Base-by-base conservation (phyloP, 1,140 invertebrate genomes). In the Psix sp. region DNA sequence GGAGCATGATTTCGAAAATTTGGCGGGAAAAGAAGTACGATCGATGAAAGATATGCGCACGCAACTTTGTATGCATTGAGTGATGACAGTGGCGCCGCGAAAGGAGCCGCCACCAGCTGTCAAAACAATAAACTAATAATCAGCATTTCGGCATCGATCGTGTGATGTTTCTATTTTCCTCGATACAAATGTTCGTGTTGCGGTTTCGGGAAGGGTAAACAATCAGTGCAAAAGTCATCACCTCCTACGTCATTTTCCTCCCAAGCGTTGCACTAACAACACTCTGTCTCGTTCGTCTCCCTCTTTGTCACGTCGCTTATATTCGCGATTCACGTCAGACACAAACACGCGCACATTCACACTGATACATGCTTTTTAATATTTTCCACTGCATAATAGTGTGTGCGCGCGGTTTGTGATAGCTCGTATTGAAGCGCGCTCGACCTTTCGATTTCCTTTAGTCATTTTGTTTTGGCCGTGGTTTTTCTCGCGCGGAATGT, bases 161-260 rank as follows among this genome's bases (percentile, higher is more conserved):
- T 56, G 60, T 66, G 54, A 73, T 67, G 70, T 74, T 74, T 62
- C 60, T 62, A 10, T 67, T 74, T 74, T 74, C 70, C 26, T 74
- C 70, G 49, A 56, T 74, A 67, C 54, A 60, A 60, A 66, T 73
- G 70, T 60, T 73, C 26, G 60, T 66, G 54, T 74, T 74, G 52
- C 63, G 63, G 52, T 59, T 59, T 14, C 70, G 62, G 49, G 62
- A 54, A 62, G 56, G 70, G 70, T 74, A 74, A 74, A 67, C 52
- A 57, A 29, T 43, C 45, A 62, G 56, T 49, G 45, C 26, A 54
- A 40, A 71, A 67, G 15, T 17, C 17, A 48, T 62, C 48, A 54
- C 15, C 21, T 29, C 20, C 24, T 45, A 26, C 40, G 49, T n/a
- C 42, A 45, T 39, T 29, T 29, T 29, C 21, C 5, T 9, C 14